Base-by-base conservation (phyloP, 2,113 vertebrate species). In the Melanostigma gelatinosum region DNA sequence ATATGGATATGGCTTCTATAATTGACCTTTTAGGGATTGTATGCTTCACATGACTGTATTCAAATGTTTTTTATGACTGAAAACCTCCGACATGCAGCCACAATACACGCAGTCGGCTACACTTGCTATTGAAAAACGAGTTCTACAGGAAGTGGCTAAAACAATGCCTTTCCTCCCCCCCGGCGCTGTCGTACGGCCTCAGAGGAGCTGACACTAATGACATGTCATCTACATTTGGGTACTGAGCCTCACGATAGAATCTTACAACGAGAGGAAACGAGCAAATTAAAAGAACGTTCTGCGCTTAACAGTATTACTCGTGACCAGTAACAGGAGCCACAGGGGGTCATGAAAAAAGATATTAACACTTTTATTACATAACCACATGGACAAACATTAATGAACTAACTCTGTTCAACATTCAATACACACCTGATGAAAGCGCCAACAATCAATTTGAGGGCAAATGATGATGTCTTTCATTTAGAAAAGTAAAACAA, bases 101-200 rank as follows among this genome's bases (percentile, higher is more conserved):
- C 61, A 79, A 27, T 11, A 66, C 61, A 60, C 29, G 55, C 55
- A 70, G 64, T 27, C 6, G 1, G 55, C 72, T 78, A 82, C 72
- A 77, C 73, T 80, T 75, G 69, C 83, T 18, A 82, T 62, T 76
- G 88, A 89, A 87, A 92, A 94, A 93, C 91, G 3, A 62, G 91
- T 94, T 94, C 34, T 85, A 80, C 93, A 93, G 91, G 91, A 94
- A 93, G 84, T 67, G 68, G 50, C 77, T 85, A 75, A 91, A 90
- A 93, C 88, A 90, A 91, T 85, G 85, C 58, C 61, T 78, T 84
- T 87, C 85, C 84, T 85, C 29, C 27, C 2, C 29, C 32, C 32
- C 32, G 0, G 11, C 27, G 88, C 79, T 77, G 85, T 77, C 80
- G 72, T 44, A 16, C 44, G 76, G 76, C 52, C 77, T 74, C 72